Base-by-base conservation (phyloP, 2,888 invertebrate genomes). In the Drosophila meridiana region DNA sequence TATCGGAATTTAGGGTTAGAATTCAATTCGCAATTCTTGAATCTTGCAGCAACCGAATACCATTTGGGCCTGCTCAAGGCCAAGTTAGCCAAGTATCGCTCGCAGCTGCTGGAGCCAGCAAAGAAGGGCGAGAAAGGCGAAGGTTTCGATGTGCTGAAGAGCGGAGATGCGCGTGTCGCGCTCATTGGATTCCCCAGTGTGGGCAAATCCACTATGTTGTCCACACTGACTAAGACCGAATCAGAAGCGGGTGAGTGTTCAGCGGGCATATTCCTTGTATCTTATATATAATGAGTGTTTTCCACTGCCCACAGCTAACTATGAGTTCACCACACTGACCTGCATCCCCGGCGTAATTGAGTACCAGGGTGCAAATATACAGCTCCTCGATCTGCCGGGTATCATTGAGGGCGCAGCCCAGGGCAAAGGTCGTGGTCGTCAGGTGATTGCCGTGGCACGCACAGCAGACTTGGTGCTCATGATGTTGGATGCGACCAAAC, bases 391-490 rank as follows among this genome's bases (percentile, higher is more conserved):
- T 95, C 95, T 99, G 92, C 99, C 99, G 68, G 99, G 99, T 92
- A 99, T 99, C 92, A 99, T 99, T 93, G 99, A 99, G 94, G 99
- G 99, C 69, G 99, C 99, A 77, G 97, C 99, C 2, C 99, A 98
- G 93, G 97, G 97, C 78, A 97, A 97, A 94, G 98, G 98, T 90
- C 94, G 98, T 93, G 98, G 98, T 78, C 94, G 97, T 87, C 98
- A 98, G 95, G 98, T 99, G 11, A 99, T 99, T 92, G 99, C 99
- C 14, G 99, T 99, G 9, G 99, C 99, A 0, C 95, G 99, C 88
- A 99, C 99, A 4, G 98, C 99, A 0, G 99, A 99, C 94, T 94
- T 99, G 84, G 98, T 99, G 43, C 94, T 99, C 34, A 99, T 99
- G 97, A 99, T 99, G 99, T 93, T 99, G 92, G 99, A 99, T 92